A percentile compares a stretch with the other conserved stretches of the same genome.
These are phyloP conservation scores for Ormyrus thymus DNA, from an alignment of 2,888 invertebrate genomes.

Conservation along the genomic window DNA sequence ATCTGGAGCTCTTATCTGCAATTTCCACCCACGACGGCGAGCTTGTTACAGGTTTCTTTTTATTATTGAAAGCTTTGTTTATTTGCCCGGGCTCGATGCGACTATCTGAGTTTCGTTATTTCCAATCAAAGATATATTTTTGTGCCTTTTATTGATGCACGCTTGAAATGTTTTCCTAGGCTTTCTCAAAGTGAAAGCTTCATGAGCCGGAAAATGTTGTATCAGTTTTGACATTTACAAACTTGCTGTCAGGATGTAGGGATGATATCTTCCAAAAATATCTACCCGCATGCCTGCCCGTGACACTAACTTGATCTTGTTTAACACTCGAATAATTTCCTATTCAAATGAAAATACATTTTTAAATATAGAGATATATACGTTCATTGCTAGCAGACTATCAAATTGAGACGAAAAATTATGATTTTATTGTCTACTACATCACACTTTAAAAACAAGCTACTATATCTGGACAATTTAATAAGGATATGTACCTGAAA, in stretches of 20 bases:
- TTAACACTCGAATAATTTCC: background rate
- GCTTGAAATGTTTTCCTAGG: background rate
- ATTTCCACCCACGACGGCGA: slow-evolving; percentile 34
- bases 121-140: background rate
- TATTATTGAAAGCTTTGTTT: slow-evolving; percentile 18
- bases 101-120: background rate
- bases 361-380: too few relatives aligned
- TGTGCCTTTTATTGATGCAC: background rate
- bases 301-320: background rate
- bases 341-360: too few relatives aligned
- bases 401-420: too few relatives aligned
- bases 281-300: background rate
- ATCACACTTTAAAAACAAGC: too few relatives aligned
- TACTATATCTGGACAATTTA: background rate
- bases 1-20: slow-evolving; percentile 39
- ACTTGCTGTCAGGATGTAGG: too few relatives aligned
- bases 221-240: background rate
- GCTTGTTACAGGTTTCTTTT: slow-evolving; percentile 17
- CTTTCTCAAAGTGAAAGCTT: slow-evolving; percentile 8
- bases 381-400: too few relatives aligned
- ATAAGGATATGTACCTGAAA: background rate
- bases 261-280: background rate
- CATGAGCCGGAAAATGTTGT: background rate
- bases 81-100: background rate
- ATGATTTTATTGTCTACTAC: too few relatives aligned